These are phyloP conservation scores for Gisinianus flammeolus DNA, from an alignment of 2,888 invertebrate species.

Conservation along the genomic window DNA sequence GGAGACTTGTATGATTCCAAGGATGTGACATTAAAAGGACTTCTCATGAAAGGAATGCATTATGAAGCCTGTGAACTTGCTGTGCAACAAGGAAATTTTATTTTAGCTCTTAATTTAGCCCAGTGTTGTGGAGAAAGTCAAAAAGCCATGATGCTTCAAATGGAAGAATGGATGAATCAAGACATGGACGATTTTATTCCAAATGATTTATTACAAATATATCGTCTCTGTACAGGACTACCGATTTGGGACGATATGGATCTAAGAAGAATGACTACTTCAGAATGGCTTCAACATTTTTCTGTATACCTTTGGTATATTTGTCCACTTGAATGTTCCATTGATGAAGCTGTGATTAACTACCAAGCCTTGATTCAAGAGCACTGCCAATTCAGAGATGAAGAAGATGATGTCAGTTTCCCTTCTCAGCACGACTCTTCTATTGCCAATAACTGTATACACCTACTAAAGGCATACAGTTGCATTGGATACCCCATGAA, in stretches of 20 bases:
- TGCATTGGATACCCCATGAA: constrained; percentile 71
- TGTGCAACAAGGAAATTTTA: constrained; percentile 44
- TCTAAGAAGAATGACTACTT: constrained; percentile 48
- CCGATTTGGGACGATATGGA: constrained; percentile 40
- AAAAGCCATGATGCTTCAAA: constrained; percentile 32
- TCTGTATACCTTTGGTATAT: constrained; percentile 79
- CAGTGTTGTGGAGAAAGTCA: constrained; percentile 32
- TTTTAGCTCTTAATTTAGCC: constrained; percentile 44
- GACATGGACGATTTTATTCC: constrained; percentile 48
- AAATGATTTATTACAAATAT: constrained; percentile 42
- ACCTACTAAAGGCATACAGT: constrained; percentile 79
- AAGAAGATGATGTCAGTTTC: constrained; percentile 48
- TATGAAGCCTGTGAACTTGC: constrained; percentile 50
- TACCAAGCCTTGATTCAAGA: constrained; percentile 45
- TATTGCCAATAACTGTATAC: constrained; percentile 72
- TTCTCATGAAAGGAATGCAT: constrained; percentile 50
- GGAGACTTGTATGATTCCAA: constrained; percentile 38
- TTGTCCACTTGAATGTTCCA: constrained; percentile 43
- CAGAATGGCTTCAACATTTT: constrained; percentile 83
- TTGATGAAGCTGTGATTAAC: constrained; percentile 47
- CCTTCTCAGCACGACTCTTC: constrained; percentile 39
- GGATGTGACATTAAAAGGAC: constrained; percentile 45
- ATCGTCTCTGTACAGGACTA: constrained; percentile 46
- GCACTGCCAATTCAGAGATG: constrained; percentile 59
- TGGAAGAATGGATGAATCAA: constrained; percentile 42